Evolutionary conservation across 2,888 invertebrate genomes (phyloP).

Genomic region (Hylaea fasciaria): DNA sequence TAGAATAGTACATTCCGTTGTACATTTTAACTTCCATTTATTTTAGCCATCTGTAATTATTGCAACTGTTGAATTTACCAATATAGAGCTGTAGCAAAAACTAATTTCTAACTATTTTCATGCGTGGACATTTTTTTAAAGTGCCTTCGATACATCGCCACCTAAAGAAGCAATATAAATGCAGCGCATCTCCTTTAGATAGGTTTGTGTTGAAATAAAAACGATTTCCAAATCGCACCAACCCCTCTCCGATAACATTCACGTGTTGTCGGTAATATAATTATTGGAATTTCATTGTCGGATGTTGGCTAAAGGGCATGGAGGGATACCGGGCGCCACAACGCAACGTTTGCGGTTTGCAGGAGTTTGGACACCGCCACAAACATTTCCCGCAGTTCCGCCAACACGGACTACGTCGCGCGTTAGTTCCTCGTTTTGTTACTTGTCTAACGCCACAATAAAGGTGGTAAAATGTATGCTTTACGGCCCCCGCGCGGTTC

Average conservation of each 20-base stretch:
- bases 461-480: constrained; percentile 32
- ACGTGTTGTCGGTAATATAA: constrained; percentile 54
- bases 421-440: constrained; percentile 29
- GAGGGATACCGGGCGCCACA: constrained; percentile 50
- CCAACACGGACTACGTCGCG: constrained; percentile 48
- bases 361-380: constrained; percentile 58
- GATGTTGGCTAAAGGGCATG: constrained; percentile 43
- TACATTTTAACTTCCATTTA: too few relatives aligned
- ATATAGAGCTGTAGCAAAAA: too few relatives aligned
- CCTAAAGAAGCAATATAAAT: constrained; percentile 12
- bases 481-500: constrained; percentile 30
- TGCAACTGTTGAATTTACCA: too few relatives aligned
- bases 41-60: too few relatives aligned
- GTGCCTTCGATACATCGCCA: constrained; percentile 5
- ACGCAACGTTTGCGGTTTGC: constrained; percentile 63
- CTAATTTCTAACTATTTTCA: too few relatives aligned
- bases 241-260: constrained; percentile 40
- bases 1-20: too few relatives aligned
- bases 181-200: constrained; percentile 8
- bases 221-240: constrained; percentile 33
- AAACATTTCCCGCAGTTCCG: constrained; percentile 51
- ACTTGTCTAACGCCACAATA: constrained; percentile 23
- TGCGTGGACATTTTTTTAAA: too few relatives aligned
- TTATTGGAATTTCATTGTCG: constrained; percentile 64
- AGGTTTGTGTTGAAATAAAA: constrained; percentile 20